Conservation (phyloP, 2,113 vertebrate genomes). For the Lophotis ruficrista region DNA sequence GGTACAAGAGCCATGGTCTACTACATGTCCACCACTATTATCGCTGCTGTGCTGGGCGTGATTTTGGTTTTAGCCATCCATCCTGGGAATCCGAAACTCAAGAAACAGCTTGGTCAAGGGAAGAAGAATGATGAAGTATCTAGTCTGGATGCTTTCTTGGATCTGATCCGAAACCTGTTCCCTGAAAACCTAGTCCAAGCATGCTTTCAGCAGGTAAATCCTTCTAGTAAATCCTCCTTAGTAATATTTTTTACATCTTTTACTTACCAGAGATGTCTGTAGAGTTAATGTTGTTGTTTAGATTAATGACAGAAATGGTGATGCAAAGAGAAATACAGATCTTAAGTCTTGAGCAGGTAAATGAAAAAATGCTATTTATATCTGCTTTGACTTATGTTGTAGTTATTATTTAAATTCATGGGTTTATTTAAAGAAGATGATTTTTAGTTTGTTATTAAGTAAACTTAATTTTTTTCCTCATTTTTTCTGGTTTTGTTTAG, state of each 20-base stretch:
- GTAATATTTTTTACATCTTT: background rate
- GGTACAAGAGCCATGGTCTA: slow-evolving; percentile 98
- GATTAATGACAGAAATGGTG: background rate
- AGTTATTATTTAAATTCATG: background rate
- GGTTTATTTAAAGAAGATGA: background rate
- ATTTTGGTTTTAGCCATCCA: slow-evolving; percentile 96
- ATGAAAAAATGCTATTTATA: background rate
- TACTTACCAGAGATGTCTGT: background rate
- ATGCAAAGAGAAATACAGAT: background rate
- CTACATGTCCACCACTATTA: slow-evolving; percentile 96
- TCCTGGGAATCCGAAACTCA: slow-evolving; percentile 96
- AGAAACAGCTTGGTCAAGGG: slow-evolving; percentile 91
- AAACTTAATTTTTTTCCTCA: background rate
- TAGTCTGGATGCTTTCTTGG: slow-evolving; percentile 96
- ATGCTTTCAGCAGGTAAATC: slow-evolving; percentile 95
- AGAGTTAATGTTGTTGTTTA: background rate
- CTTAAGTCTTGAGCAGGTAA: background rate
- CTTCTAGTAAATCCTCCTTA: background rate
- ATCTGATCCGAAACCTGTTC: slow-evolving; percentile 96
- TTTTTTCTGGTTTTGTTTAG: background rate
- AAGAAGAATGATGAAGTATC: slow-evolving; percentile 95
- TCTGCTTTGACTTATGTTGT: background rate
- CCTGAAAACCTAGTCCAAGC: slow-evolving; percentile 97
- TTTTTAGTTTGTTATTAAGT: background rate
- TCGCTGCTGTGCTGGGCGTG: slow-evolving; percentile 95